Evolutionary conservation across 53 echinoderm and acorn worm genomes (phyloP), one percentile per base, ranked within the genome.

Genomic region (Glandiceps talaboti): DNA sequence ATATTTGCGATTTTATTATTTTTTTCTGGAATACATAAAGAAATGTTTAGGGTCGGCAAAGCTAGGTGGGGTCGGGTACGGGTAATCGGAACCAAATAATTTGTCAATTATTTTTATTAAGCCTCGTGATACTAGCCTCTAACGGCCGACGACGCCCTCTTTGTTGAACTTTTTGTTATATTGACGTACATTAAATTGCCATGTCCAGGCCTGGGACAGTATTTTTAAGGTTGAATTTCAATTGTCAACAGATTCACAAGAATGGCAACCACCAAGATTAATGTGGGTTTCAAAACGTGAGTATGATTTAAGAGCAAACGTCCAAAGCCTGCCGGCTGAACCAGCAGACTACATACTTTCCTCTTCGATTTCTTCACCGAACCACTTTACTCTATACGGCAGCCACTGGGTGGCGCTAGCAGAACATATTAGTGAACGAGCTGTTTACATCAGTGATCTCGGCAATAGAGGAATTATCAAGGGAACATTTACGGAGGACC

Each of bases 251-350:
- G 64, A 45, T 45, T 6, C 6, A 45, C 64, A 45, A 45, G 64
- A 45, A 45, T 45, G 64, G 64, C 64, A 45, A 20, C 64, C 64
- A 20, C 80, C 91, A 25, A 81, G 85, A 64, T 83, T 97, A 27
- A 84, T 97, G n/a, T 97, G 97, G 97, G 88, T 92, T 0, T 92
- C 92, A 77, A 82, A 90, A 0, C 72, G 82, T 31, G 75, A 33
- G 12, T 14, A 30, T 10, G 89, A 82, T 26, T 79, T 86, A 0
- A 77, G 81, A 14, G 87, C 85, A 6, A 81, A 82, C 29, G 33
- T 94, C 1, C 81, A 85, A 77, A 91, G 85, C 76, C 80, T 95
- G 0, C 80, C 87, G 14, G 90, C 92, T 6, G 82, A 95, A 74
- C 90, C 92, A 0, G 28, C 33, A 0, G 79, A 31, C 33, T 86